Conservation (phyloP, 2,113 vertebrate species). For the Pteronura brasiliensis region DNA sequence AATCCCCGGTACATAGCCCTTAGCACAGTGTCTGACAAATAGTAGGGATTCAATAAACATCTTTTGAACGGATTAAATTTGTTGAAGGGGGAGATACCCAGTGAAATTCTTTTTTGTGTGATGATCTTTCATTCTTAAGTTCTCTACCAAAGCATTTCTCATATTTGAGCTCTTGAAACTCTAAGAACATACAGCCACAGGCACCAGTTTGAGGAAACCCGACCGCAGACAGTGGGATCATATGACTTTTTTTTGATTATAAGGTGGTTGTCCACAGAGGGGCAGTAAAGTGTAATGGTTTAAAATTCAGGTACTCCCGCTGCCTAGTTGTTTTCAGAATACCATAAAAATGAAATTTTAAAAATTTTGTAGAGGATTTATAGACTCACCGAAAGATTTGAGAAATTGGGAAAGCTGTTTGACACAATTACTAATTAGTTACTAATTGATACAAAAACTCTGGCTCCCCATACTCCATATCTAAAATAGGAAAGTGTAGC, state of each 20-base stretch:
- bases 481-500: background rate
- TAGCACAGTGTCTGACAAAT: background rate
- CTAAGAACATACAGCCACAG: background rate
- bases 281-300: slow-evolving; percentile 62
- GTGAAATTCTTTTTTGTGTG: background rate
- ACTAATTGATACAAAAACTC: background rate
- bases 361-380: background rate
- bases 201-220: background rate
- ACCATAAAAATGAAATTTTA: background rate
- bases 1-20: background rate
- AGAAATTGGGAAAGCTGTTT: background rate
- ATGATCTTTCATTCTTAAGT: background rate
- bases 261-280: slow-evolving; percentile 63
- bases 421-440: background rate
- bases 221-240: background rate
- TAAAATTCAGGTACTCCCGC: slow-evolving; percentile 24
- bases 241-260: background rate
- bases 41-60: background rate
- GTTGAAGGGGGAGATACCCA: background rate
- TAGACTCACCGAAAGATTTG: background rate
- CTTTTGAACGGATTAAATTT: background rate
- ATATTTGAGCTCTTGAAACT: slow-evolving; percentile 1
- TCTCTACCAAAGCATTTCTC: slow-evolving; percentile 14
- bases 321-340: background rate
- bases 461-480: background rate